Conservation (phyloP, 2,113 vertebrate genomes). For the Andinoacara biseriatus region DNA sequence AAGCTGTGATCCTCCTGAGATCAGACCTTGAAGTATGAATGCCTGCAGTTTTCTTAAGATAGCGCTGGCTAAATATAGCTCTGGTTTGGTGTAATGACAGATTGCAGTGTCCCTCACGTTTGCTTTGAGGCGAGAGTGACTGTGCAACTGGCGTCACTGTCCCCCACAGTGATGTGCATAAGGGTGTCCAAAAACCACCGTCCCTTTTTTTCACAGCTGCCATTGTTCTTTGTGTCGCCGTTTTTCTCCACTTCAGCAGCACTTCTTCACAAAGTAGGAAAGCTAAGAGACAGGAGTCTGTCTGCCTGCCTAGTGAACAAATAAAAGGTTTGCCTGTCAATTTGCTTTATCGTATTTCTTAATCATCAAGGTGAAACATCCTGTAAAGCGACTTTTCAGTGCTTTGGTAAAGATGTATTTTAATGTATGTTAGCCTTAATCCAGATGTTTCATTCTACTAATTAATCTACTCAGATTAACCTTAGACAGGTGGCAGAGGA, state of each 20-base stretch:
- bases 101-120: conserved; percentile 65
- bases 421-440: background rate
- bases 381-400: background rate
- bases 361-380: background rate
- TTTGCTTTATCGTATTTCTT: background rate
- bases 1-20: conserved; percentile 18
- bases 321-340: background rate
- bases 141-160: conserved; percentile 66
- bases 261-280: background rate
- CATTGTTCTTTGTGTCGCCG: conserved; percentile 58
- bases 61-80: conserved; percentile 63
- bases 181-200: conserved; percentile 58
- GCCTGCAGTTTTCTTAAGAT: conserved; percentile 62
- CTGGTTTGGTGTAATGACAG: conserved; percentile 77
- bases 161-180: conserved; percentile 61
- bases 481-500: background rate
- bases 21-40: conserved; percentile 51
- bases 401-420: background rate
- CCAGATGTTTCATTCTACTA: background rate
- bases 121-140: conserved; percentile 57
- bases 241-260: background rate
- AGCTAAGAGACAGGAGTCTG: background rate
- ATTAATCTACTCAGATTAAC: background rate
- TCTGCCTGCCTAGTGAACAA: background rate
- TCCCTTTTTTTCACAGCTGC: conserved; percentile 27